Base-by-base conservation (phyloP, 2,113 vertebrate species). In the Himantopus leucocephalus region DNA sequence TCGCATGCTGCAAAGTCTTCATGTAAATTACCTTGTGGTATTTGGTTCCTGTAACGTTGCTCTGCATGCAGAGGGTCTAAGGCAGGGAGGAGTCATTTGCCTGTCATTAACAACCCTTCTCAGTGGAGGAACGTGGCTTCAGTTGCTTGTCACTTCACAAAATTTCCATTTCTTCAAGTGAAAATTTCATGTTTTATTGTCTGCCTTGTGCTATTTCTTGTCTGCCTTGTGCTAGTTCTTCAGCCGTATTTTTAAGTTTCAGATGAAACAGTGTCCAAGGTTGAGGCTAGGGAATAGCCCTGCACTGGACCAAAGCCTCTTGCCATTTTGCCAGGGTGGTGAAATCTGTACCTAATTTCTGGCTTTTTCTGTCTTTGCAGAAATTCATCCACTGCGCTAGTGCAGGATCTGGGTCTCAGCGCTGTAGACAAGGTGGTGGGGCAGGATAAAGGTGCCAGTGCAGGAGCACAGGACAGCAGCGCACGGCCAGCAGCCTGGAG, bases 401-500 rank as follows among this genome's bases (percentile, higher is more conserved):
- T 14, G 19, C 37, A 52, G 62, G 37, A 12, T 27, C 30, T 12
- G 45, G 45, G 30, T 41, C 79, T 85, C 26, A 5, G 85, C 26
- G 2, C 34, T 8, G 7, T 50, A 50, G 70, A 35, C 24, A 11
- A 50, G 67, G 37, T 3, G 15, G 18, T 14, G 60, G 48, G 43
- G 26, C n/a, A 45, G 67, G 55, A 52, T 11, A 5, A 24, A 60
- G 45, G 60, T 34, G 53, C 21, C 59, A 6, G 2, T 6, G 19
- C 53, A 20, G 43, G 50, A 70, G 19, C 32, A 20, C 0, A 5
- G 52, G 12, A 45, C 5, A 37, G 21, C 75, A 37, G 62, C 1
- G 2, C 16, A 8, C 0, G 2, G 59, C 67, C 1, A 1, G 30
- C 55, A n/a, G 60, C 74, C 66, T 39, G 24, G 16, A 6, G 21